Base-by-base conservation (phyloP, 1,140 invertebrate species). In the Acromyrmex charruanus region DNA sequence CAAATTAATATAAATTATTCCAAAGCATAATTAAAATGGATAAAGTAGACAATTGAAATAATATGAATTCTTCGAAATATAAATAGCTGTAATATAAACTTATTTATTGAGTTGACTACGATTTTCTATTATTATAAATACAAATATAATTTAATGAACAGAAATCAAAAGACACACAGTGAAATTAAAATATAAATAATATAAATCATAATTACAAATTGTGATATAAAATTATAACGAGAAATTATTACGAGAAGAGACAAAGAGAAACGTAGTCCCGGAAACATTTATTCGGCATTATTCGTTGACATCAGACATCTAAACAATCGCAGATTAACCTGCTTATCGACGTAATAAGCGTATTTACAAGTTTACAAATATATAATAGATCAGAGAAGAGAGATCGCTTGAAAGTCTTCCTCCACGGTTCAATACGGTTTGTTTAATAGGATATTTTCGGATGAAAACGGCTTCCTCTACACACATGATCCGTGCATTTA, bases 361-460 rank as follows among this genome's bases (percentile, higher is more conserved):
- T 61, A 68, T 88, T 88, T 89, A 39, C 25, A 39, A 85, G 68
- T 79, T 39, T 49, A 12, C 51, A 31, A 69, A 18, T 9, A 35
- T 21, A 61, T 21, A 69, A 61, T 21, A 69, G 35, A 51, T 51
- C 55, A 44, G 39, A 44, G 9, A 10, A 44, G 58, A n/a, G 12
- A 55, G 39, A 10, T 58, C 61, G n/a, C 28, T 89, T 89, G 82
- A 81, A 28, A 89, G 88, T 81, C 88, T 89, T 89, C 88, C 65
- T 51, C 12, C 49, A 25, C n/a, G 35, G 59, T 85, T 77, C 21
- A 28, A 81, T 31, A 69, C 59, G 25, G n/a, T 77, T 80, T 14
- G 14, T 28, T 63, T 90, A 90, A 90, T 84, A 65, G 77, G 89
- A 91, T 90, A 87, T 86, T 90, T 90, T 90, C 53, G 9, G 51